Evolutionary conservation across 30 jellyfish, hydroid and myxozoan genomes (phyloP).

Genomic region (Cassiopea andromeda): DNA sequence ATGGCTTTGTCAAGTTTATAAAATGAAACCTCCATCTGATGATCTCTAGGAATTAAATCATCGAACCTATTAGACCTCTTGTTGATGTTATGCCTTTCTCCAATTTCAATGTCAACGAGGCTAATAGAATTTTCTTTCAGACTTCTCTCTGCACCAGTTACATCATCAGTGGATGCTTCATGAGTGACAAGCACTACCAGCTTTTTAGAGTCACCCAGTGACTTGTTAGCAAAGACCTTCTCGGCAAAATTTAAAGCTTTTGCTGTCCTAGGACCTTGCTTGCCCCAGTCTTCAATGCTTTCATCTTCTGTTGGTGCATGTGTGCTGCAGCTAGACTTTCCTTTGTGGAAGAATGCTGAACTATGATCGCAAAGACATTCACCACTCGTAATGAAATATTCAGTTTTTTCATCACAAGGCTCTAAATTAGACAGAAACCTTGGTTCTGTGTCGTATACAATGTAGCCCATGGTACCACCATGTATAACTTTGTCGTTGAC

Average conservation of each 20-base stretch:
- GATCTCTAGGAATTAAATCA: constrained; percentile 80
- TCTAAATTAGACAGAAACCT: constrained; percentile 70
- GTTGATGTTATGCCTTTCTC: constrained; percentile 75
- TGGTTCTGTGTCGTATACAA: constrained; percentile 96
- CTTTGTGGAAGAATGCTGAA: constrained; percentile 24
- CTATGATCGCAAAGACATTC: constrained; percentile 87
- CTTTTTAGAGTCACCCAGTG: constrained; percentile 63
- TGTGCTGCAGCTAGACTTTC: constrained; percentile 80
- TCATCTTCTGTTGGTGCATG: constrained; percentile 89
- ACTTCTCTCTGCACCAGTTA: constrained; percentile 80
- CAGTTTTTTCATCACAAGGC: constrained; percentile 94
- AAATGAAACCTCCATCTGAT: constrained; percentile 92
- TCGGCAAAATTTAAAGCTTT: constrained; percentile 88
- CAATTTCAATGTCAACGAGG: constrained; percentile 92
- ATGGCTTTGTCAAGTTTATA: constrained; percentile 84
- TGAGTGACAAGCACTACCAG: constrained; percentile 90
- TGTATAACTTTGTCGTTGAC: constrained; percentile 74
- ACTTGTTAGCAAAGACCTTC: constrained; percentile 48
- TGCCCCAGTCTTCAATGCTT: constrained; percentile 96
- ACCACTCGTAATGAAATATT: constrained; percentile 84
- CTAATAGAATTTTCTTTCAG: constrained; percentile 89
- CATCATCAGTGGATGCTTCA: constrained; percentile 86
- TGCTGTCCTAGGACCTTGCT: constrained; percentile 97
- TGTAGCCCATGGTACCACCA: constrained; percentile 80
- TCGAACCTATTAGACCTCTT: constrained; percentile 62